A percentile compares a stretch with the other conserved stretches of the same genome.
Conservation (phyloP, 1,140 invertebrate species). For the Scaptomyza pallida region DNA sequence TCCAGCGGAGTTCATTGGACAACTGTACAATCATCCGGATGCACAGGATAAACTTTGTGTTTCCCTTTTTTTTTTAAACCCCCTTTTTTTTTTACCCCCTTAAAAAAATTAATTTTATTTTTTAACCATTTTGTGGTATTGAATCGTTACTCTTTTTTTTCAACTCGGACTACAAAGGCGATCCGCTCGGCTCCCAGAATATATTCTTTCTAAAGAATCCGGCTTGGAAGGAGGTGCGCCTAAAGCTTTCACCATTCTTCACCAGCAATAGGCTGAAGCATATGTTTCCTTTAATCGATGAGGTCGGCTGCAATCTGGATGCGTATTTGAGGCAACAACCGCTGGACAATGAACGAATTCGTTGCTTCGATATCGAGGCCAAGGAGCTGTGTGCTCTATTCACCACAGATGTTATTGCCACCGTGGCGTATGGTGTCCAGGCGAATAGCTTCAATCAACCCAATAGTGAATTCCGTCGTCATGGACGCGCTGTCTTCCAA, state of each 20-base stretch:
- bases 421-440: slow-evolving; percentile 86
- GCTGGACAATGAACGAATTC: slow-evolving; percentile 56
- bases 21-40: slow-evolving; percentile 68
- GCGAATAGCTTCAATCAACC: slow-evolving; percentile 85
- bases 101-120: slow-evolving; percentile 84
- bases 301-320: slow-evolving; percentile 75
- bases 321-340: slow-evolving; percentile 62
- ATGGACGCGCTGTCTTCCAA: slow-evolving; percentile 85
- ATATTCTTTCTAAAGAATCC: slow-evolving; percentile 80
- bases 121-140: no score
- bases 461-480: slow-evolving; percentile 84
- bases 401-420: slow-evolving; percentile 87
- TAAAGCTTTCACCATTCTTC: slow-evolving; percentile 86
- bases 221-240: slow-evolving; percentile 85
- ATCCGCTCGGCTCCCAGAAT: slow-evolving; percentile 74
- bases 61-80: slow-evolving; percentile 84
- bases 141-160: no score
- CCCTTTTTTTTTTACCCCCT: slow-evolving; percentile 85
- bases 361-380: slow-evolving; percentile 72
- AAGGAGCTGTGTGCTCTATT: slow-evolving; percentile 85
- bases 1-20: slow-evolving; percentile 64
- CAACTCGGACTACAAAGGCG: slow-evolving; percentile 84
- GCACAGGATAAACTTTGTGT: slow-evolving; percentile 71
- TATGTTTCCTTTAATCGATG: slow-evolving; percentile 85
- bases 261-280: slow-evolving; percentile 85